Conservation (phyloP, 2,113 vertebrate species). For the Rhagologus leucostigma region DNA sequence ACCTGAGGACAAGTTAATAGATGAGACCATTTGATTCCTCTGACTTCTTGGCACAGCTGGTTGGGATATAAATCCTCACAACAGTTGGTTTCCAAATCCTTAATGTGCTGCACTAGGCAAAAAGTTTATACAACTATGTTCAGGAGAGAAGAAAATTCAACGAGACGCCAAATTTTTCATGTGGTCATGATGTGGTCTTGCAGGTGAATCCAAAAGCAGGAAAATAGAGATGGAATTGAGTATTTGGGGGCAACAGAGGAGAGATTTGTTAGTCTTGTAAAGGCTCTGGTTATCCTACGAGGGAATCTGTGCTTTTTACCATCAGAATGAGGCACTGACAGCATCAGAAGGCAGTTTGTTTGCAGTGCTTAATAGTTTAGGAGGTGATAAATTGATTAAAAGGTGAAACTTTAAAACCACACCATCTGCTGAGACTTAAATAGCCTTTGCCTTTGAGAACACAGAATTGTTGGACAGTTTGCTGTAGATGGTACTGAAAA, state of each 20-base stretch:
- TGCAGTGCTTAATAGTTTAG: not conserved
- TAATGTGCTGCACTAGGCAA: conserved; percentile 62
- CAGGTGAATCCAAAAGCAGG: not conserved
- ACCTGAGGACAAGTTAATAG: conserved; percentile 60
- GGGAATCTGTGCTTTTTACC: not conserved
- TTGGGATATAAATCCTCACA: conserved; percentile 72
- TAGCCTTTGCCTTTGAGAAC: not conserved
- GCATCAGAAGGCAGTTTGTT: not conserved
- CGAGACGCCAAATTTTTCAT: not conserved
- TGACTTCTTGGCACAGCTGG: conserved; percentile 70
- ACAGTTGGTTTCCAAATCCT: conserved; percentile 64
- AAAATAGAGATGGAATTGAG: not conserved
- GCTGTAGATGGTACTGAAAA: no score
- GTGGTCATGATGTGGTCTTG: not conserved
- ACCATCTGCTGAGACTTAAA: not conserved
- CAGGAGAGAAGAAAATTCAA: not conserved
- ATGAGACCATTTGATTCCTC: conserved; percentile 67
- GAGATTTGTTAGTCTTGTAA: not conserved
- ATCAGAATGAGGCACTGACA: not conserved
- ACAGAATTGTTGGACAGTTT: not conserved
- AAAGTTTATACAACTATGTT: conserved; percentile 44
- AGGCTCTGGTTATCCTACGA: not conserved
- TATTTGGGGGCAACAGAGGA: not conserved
- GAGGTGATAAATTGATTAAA: not conserved
- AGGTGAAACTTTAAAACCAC: not conserved